Percentiles rank a stretch among this genome's conserved stretches.
Conservation (phyloP, 2,888 invertebrate species). For the Dione vanillae region DNA sequence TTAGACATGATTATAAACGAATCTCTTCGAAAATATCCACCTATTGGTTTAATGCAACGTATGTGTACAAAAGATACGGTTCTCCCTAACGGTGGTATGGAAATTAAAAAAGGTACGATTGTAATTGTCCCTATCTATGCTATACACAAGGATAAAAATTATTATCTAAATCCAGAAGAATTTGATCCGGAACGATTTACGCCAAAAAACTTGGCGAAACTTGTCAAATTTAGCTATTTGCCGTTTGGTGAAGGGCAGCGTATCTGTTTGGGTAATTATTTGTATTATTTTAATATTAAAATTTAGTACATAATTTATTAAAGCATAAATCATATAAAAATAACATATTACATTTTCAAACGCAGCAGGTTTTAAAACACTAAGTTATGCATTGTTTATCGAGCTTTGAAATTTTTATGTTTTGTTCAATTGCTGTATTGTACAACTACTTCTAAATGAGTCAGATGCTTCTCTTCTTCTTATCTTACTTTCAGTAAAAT, state of each 20-base stretch:
- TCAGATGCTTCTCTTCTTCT: too few species aligned
- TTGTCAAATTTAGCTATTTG: constrained; percentile 60
- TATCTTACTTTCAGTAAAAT: too few species aligned
- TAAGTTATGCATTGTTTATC: too few species aligned
- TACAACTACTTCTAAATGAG: background rate
- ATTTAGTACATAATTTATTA: background rate
- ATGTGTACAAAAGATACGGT: constrained; percentile 58
- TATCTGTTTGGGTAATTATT: constrained; percentile 72
- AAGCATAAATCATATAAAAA: too few species aligned
- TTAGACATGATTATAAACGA: constrained; percentile 70
- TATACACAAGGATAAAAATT: constrained; percentile 65
- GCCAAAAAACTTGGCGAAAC: constrained; percentile 51
- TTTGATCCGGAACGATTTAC: constrained; percentile 78
- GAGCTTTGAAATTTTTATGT: too few species aligned
- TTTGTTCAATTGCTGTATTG: too few species aligned
- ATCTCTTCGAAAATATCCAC: constrained; percentile 65
- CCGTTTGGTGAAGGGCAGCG: constrained; percentile 58
- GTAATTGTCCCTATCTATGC: constrained; percentile 59
- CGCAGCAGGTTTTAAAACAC: too few species aligned
- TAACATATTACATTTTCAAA: too few species aligned
- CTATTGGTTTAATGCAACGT: constrained; percentile 61
- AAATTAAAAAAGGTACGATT: constrained; percentile 55
- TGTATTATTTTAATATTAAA: background rate
- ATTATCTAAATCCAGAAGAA: constrained; percentile 65
- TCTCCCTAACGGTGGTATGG: constrained; percentile 57